Base-by-base conservation (phyloP, 2,113 vertebrate species). In the Triplophysa tibetana region DNA sequence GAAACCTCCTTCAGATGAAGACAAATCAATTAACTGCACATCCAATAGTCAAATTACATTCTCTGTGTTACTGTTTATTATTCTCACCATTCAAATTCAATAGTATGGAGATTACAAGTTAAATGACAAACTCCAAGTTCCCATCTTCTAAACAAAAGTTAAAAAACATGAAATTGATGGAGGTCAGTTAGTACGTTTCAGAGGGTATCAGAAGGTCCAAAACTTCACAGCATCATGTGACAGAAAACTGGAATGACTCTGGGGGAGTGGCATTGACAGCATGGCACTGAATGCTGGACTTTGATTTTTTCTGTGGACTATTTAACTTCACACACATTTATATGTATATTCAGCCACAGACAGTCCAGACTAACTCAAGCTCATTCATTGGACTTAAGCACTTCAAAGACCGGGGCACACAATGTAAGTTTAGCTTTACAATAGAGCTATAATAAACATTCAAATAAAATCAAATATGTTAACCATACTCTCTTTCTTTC, bases 211-310 rank as follows among this genome's bases (percentile, higher is more conserved):
- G 23, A 33, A 64, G 41, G 76, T 81, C n/a, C 76, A 77, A 84
- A 75, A 43, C 54, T 8, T 19, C 7, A 58, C 56, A 75, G 29
- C 24, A 61, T 73, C 62, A 52, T 81, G 58, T 78, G 64, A 78
- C 33, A 9, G 58, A 75, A 62, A 26, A 4, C 78, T 81, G 54
- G 10, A 43, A 13, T 66, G 48, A 73, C 9, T 19, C 33, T 4
- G 33, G 62, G 17, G 69, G 79, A 74, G 66, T 21, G 26, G 26
- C 68, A 64, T 29, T 81, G 83, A 90, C 87, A 89, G 79, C 87
- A 60, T 38, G 68, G 38, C 89, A 89, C 77, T 77, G 54, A 24
- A 56, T 0, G 21, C 64, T 89, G 90, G 84, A 89, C 90, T 91
- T 92, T 88, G 82, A 70, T 63, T 86, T 81, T 16, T 19, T 17